These are phyloP conservation scores for Platygyra sinensis DNA, from an alignment of 64 coral and sea anemone species.

Conservation along the genomic window DNA sequence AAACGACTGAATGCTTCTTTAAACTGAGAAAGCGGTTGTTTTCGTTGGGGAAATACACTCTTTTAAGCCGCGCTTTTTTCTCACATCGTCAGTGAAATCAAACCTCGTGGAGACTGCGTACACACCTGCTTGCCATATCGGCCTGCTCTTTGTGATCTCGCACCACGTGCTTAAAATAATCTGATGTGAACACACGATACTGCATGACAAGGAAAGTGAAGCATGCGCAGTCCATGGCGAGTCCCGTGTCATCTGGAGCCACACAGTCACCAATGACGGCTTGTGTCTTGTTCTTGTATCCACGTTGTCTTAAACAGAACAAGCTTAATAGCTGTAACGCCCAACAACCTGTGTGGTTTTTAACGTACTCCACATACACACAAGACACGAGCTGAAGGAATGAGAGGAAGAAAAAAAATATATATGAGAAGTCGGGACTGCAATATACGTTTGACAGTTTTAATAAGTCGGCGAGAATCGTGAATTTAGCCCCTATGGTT, in stretches of 20 bases:
- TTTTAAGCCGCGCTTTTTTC: no score
- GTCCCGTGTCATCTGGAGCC: conserved; percentile 90
- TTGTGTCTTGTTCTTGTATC: conserved; percentile 68
- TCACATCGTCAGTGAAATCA: no score
- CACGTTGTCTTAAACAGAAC: conserved; percentile 84
- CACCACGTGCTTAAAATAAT: conserved; percentile 88
- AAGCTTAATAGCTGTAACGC: conserved; percentile 92
- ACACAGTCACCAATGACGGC: conserved; percentile 66
- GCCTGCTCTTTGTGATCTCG: conserved; percentile 93
- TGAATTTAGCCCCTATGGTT: no score
- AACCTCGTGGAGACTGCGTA: no score
- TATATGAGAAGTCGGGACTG: neutral
- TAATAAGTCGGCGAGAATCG: neutral
- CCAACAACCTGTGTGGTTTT: conserved; percentile 88
- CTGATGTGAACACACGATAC: conserved; percentile 85
- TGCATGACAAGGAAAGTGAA: conserved; percentile 91
- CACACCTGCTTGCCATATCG: conserved; percentile 85
- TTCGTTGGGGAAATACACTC: no score
- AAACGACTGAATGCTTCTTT: no score
- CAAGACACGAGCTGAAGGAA: conserved; percentile 82
- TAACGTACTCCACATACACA: conserved; percentile 87
- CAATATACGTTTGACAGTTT: neutral
- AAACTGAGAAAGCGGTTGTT: no score
- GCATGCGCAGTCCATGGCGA: conserved; percentile 98
- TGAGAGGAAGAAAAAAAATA: conserved; percentile 4